Evolutionary conservation across 1,140 invertebrate genomes (phyloP).

Genomic region (Drosophila eugracilis): DNA sequence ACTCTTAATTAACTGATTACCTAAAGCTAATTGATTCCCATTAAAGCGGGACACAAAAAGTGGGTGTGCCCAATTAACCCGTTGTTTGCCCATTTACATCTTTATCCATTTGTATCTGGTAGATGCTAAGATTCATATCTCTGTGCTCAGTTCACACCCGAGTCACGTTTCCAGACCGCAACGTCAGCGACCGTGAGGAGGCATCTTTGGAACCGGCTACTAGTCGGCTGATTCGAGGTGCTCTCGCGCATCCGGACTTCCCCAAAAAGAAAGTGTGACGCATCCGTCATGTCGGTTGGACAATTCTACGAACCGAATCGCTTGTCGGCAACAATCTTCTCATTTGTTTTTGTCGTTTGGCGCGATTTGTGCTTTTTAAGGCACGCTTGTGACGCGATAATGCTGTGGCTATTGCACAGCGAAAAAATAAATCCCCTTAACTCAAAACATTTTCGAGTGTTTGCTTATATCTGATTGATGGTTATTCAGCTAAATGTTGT

Average conservation of each 20-base stretch:
- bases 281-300: slow-evolving; percentile 18
- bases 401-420: not conserved
- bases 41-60: slow-evolving; percentile 3
- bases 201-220: slow-evolving; percentile 43
- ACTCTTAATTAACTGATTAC: slow-evolving; percentile 17
- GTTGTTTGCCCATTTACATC: not conserved
- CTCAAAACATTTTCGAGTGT: not conserved
- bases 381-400: slow-evolving; percentile 23
- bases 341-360: slow-evolving; percentile 28
- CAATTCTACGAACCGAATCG: slow-evolving; percentile 23
- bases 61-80: slow-evolving; percentile 15
- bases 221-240: slow-evolving; percentile 9
- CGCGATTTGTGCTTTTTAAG: slow-evolving; percentile 10
- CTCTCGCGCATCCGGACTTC: slow-evolving; percentile 52
- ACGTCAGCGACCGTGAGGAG: slow-evolving; percentile 40
- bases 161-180: slow-evolving; percentile 61
- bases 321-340: slow-evolving; percentile 7
- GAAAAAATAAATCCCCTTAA: not conserved
- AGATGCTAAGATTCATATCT: slow-evolving; percentile 41
- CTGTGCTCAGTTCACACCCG: slow-evolving; percentile 18
- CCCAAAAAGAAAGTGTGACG: slow-evolving; percentile 78
- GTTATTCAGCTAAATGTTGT: too few species aligned
- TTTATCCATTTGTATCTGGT: not conserved
- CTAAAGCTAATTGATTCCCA: slow-evolving; percentile 26
- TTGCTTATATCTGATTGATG: not conserved